Conservation (phyloP, 2,888 invertebrate genomes). For the Adineta ricciae region DNA sequence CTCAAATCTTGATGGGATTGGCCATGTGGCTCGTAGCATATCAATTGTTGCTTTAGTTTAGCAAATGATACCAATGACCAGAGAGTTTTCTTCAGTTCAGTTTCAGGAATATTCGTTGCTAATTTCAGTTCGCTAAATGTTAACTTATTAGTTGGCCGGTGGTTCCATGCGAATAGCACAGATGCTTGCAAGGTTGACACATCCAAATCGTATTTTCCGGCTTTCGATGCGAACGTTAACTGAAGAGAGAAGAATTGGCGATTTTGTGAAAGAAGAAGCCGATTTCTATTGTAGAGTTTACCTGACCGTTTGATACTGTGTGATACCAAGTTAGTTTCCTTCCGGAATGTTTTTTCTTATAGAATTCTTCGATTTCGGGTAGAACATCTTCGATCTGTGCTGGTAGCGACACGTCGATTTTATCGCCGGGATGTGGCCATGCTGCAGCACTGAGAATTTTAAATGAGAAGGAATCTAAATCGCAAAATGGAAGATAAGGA, state of each 20-base stretch:
- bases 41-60: constrained; percentile 83
- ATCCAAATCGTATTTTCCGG: constrained; percentile 84
- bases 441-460: constrained; percentile 97
- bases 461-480: constrained; percentile 68
- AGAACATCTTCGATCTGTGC: constrained; percentile 95
- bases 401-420: constrained; percentile 87
- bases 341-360: constrained; percentile 90
- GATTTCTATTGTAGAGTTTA: neutral
- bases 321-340: constrained; percentile 95
- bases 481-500: neutral
- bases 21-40: constrained; percentile 70
- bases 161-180: constrained; percentile 96
- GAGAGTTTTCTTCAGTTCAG: constrained; percentile 80
- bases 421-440: constrained; percentile 83
- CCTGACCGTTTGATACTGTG: constrained; percentile 86
- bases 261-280: neutral
- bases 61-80: constrained; percentile 90
- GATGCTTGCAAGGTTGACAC: constrained; percentile 99
- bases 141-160: constrained; percentile 77
- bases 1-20: constrained; percentile 79
- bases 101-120: constrained; percentile 89
- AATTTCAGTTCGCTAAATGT: constrained; percentile 90
- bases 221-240: constrained; percentile 82
- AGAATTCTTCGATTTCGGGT: constrained; percentile 96
- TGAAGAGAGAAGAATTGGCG: constrained; percentile 35